Conservation (phyloP, 2,113 vertebrate genomes). For the Hoplias malabaricus region DNA sequence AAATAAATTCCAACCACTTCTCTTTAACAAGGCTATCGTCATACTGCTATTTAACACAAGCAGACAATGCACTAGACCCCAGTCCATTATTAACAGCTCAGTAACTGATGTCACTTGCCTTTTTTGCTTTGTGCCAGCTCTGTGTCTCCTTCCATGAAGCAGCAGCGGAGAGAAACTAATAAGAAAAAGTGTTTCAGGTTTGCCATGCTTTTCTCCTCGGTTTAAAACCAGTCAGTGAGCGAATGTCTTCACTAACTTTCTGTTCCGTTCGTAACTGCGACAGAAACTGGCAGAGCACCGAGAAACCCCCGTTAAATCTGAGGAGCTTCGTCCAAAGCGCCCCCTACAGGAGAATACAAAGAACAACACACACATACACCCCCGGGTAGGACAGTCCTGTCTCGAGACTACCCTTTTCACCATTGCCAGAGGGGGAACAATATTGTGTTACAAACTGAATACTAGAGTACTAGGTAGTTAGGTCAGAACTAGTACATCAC, state of each 20-base stretch:
- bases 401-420: too few relatives aligned
- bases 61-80: not conserved
- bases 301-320: conserved; percentile 41
- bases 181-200: conserved; percentile 65
- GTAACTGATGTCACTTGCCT: conserved; percentile 64
- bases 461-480: too few relatives aligned
- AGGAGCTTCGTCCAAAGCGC: conserved; percentile 60
- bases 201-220: conserved; percentile 50
- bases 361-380: not conserved
- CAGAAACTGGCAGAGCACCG: conserved; percentile 56
- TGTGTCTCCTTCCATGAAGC: conserved; percentile 57
- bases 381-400: too few relatives aligned
- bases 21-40: not conserved
- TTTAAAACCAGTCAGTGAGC: conserved; percentile 37
- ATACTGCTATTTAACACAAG: not conserved
- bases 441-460: too few relatives aligned
- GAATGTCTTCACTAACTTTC: conserved; percentile 52
- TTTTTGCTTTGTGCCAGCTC: conserved; percentile 61
- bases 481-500: too few relatives aligned
- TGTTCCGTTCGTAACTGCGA: conserved; percentile 54
- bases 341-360: conserved; percentile 60
- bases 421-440: too few relatives aligned
- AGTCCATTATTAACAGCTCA: conserved; percentile 19
- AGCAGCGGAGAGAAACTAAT: conserved; percentile 61
- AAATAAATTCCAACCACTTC: too few relatives aligned